phyloP scores from a whole-genome alignment of 1,140 invertebrate species.

The Caerostris darwini region DNA sequence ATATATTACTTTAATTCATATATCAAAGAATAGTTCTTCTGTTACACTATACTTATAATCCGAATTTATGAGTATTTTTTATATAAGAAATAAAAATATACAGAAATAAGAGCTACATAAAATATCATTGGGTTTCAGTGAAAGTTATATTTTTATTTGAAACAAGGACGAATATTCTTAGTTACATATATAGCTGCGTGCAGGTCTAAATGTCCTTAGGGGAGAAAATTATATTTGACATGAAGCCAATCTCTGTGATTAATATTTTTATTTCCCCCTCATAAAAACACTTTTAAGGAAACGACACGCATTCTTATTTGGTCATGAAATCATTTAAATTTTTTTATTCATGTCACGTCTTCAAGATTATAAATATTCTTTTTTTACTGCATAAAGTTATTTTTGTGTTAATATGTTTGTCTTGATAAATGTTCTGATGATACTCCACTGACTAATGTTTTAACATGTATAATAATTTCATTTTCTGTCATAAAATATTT shows the following conservation, averaged over 20 bases:
- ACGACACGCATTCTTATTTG: background rate
- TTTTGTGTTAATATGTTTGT: background rate
- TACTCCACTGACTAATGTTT: too few species aligned
- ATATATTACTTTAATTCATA: too few species aligned
- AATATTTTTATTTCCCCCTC: background rate
- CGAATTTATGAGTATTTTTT: too few species aligned
- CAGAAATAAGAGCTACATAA: too few species aligned
- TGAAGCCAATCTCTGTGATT: background rate
- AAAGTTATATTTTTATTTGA: too few species aligned
- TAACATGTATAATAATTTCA: too few species aligned
- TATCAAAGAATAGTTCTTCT: too few species aligned
- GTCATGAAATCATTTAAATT: background rate
- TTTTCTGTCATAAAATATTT: too few species aligned
- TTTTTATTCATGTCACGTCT: background rate
- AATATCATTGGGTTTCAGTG: too few species aligned
- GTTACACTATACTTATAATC: too few species aligned
- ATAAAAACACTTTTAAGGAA: background rate
- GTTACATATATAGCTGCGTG: background rate
- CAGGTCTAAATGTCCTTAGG: background rate
- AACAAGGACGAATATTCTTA: background rate
- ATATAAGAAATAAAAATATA: too few species aligned
- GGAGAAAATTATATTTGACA: background rate
- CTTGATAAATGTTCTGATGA: background rate
- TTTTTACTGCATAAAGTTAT: background rate
- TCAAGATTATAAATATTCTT: background rate